Evolutionary conservation across 2,797 vertebrate genomes (phyloP).

Genomic region (Mormyrus proboscirostris): DNA sequence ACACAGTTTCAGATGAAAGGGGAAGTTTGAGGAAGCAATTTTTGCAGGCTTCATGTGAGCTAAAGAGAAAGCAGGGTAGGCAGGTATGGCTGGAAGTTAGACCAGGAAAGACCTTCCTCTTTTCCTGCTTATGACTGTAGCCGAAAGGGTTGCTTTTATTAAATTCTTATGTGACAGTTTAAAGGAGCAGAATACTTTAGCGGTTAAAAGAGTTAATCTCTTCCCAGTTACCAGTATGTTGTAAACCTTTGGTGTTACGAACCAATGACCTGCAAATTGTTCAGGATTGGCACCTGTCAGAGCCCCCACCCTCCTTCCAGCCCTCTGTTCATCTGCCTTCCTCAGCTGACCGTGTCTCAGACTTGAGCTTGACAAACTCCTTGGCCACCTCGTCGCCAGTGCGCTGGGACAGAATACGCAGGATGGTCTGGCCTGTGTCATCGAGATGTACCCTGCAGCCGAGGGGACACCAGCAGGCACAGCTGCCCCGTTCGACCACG

Average conservation of each 20-base stretch:
- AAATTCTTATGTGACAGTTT: neutral
- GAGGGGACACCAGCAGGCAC: conserved; percentile 88
- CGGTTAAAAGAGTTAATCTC: neutral
- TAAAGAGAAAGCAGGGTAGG: neutral
- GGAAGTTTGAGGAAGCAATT: neutral
- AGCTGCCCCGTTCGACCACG: conserved; percentile 78
- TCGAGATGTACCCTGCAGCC: conserved; percentile 86
- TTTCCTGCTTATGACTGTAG: neutral
- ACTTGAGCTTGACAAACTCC: conserved; percentile 94
- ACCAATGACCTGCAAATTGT: neutral
- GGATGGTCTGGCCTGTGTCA: conserved; percentile 86
- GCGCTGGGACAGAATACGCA: conserved; percentile 93
- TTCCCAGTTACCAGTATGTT: neutral
- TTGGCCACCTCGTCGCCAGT: conserved; percentile 91
- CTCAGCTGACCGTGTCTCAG: conserved; percentile 82
- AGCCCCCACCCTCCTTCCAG: neutral
- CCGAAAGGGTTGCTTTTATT: neutral
- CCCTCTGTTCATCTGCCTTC: conserved; percentile 75
- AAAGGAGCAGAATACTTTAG: neutral
- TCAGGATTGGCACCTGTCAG: neutral
- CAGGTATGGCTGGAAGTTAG: neutral
- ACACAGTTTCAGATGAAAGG: neutral
- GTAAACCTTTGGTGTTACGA: neutral
- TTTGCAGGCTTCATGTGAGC: neutral
- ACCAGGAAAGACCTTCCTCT: neutral